Conservation (phyloP, 1,140 invertebrate species). For the Coptotermes formosanus region DNA sequence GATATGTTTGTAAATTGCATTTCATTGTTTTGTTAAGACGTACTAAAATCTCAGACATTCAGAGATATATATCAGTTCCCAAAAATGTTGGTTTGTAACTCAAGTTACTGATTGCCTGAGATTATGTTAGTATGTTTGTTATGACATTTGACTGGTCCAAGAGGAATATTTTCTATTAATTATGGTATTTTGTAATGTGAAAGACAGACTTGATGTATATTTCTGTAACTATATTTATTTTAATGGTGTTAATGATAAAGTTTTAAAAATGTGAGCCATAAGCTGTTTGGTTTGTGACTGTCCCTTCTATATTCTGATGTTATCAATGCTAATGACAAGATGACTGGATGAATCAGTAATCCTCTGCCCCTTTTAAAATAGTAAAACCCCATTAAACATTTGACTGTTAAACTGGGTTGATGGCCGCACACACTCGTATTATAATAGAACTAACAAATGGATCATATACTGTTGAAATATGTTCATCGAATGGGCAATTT, state of each 20-base stretch:
- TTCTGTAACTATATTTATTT: conserved; percentile 19
- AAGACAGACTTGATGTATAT: background rate
- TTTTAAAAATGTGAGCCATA: background rate
- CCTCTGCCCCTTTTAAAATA: no score
- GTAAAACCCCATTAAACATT: no score
- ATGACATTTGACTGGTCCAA: background rate
- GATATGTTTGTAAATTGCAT: background rate
- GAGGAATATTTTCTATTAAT: background rate
- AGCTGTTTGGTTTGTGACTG: background rate
- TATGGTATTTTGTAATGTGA: background rate
- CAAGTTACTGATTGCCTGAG: no score
- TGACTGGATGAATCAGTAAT: no score
- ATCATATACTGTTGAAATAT: no score
- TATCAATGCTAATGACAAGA: no score
- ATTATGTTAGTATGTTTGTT: background rate
- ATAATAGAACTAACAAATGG: no score
- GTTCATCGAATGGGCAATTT: no score
- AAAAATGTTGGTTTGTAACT: no score
- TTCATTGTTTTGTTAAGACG: background rate
- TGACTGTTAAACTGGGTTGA: no score
- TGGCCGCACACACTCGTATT: no score
- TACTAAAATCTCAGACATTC: background rate
- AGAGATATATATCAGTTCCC: no score
- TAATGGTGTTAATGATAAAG: background rate
- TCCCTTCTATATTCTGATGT: background rate